Percentiles rank a stretch among this genome's conserved stretches.
phyloP scores from a whole-genome alignment of 2,113 vertebrate genomes.

The Axis porcinus region DNA sequence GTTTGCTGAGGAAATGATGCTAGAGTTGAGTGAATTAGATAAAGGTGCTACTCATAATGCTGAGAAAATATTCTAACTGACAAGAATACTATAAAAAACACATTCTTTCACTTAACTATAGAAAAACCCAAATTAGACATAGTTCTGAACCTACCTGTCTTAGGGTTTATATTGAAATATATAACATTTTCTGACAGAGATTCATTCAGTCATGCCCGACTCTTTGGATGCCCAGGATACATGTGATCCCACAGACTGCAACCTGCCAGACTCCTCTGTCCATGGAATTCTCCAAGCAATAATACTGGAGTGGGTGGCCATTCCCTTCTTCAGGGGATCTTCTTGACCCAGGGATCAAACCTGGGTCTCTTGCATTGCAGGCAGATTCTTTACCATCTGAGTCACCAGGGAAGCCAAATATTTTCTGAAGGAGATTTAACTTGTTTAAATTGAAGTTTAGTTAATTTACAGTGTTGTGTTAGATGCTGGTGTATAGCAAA shows the following conservation, averaged over 20 bases:
- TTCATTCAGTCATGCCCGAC: neutral
- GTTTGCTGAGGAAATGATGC: constrained; percentile 25
- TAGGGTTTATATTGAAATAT: neutral
- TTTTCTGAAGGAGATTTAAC: neutral
- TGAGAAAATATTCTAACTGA: constrained; percentile 1
- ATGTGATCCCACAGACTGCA: neutral
- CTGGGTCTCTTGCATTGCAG: neutral
- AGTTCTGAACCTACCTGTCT: neutral
- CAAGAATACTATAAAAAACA: neutral
- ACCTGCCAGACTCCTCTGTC: neutral
- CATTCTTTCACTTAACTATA: neutral
- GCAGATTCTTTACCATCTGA: neutral
- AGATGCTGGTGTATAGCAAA: neutral
- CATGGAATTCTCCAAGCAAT: neutral
- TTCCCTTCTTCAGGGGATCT: neutral
- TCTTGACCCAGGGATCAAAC: neutral
- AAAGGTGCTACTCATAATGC: neutral
- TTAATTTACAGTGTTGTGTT: neutral
- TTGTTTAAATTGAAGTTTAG: neutral
- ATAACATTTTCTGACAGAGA: neutral
- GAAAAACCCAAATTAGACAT: neutral
- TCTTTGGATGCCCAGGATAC: neutral
- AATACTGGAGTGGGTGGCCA: neutral
- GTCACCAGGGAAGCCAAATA: neutral
- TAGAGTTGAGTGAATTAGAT: constrained; percentile 6